Evolutionary conservation across 2,113 vertebrate species (phyloP).

Genomic region (Hyperopisus bebe): DNA sequence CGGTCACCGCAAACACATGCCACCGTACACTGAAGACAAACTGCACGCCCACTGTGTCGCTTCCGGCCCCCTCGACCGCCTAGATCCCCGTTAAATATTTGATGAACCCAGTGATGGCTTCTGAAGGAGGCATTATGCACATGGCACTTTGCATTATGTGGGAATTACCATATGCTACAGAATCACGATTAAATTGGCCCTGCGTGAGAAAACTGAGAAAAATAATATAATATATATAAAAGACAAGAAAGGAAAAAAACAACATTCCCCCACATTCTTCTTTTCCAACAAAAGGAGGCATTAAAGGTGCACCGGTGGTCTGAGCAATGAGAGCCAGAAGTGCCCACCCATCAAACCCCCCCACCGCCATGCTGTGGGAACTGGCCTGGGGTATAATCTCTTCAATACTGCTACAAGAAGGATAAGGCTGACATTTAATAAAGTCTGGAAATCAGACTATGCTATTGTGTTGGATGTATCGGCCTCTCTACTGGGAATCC

Average conservation of each 20-base stretch:
- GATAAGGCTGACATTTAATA: conserved; percentile 57
- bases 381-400: conserved; percentile 54
- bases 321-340: conserved; percentile 50
- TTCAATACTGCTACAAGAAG: conserved; percentile 49
- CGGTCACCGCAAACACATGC: conserved; percentile 19
- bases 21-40: conserved; percentile 32
- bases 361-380: background rate
- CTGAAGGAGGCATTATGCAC: conserved; percentile 45
- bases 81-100: conserved; percentile 55
- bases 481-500: background rate
- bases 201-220: conserved; percentile 44
- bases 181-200: conserved; percentile 50
- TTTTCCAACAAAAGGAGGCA: conserved; percentile 49
- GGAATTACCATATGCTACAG: conserved; percentile 46
- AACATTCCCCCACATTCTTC: conserved; percentile 40
- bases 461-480: conserved; percentile 15
- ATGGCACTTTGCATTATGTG: conserved; percentile 43
- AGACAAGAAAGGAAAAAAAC: conserved; percentile 31
- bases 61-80: conserved; percentile 40
- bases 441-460: conserved; percentile 32
- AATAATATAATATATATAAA: conserved; percentile 33
- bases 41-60: conserved; percentile 37
- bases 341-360: conserved; percentile 26
- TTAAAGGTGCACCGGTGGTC: conserved; percentile 67
- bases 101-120: conserved; percentile 55